Conservation (phyloP, 1,140 invertebrate genomes). For the Drosophila suzukii region DNA sequence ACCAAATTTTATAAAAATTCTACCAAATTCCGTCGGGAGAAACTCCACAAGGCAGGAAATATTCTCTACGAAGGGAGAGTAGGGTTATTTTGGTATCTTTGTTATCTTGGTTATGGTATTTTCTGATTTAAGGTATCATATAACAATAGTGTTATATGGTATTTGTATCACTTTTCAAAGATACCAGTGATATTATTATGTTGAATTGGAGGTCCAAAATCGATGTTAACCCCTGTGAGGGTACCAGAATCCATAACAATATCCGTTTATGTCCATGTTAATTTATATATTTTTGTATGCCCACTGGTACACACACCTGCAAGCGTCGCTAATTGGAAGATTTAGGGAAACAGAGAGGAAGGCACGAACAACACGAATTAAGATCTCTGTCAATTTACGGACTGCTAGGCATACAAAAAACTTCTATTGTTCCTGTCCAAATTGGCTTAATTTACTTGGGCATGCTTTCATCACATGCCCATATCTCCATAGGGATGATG, state of each 20-base stretch:
- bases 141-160: too few relatives aligned
- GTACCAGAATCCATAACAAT: constrained; percentile 4
- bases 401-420: constrained; percentile 46
- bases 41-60: background rate
- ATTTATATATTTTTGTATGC: constrained; percentile 37
- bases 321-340: constrained; percentile 49
- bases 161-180: too few relatives aligned
- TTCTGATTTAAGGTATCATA: too few relatives aligned
- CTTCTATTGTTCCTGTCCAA: constrained; percentile 57
- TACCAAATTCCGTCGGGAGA: background rate
- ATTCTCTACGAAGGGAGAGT: background rate
- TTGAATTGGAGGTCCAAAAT: background rate
- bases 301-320: background rate
- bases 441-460: constrained; percentile 61
- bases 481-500: constrained; percentile 12
- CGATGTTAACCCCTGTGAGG: background rate
- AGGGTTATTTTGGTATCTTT: too few relatives aligned
- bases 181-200: too few relatives aligned
- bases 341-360: constrained; percentile 25
- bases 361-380: constrained; percentile 33
- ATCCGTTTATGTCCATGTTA: constrained; percentile 17
- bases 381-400: constrained; percentile 52
- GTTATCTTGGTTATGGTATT: too few relatives aligned
- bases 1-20: too few relatives aligned
- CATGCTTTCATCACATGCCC: constrained; percentile 64